Evolutionary conservation across 2,113 vertebrate genomes (phyloP), one percentile per base, ranked within the genome.

Genomic region (Scopus umbretta): DNA sequence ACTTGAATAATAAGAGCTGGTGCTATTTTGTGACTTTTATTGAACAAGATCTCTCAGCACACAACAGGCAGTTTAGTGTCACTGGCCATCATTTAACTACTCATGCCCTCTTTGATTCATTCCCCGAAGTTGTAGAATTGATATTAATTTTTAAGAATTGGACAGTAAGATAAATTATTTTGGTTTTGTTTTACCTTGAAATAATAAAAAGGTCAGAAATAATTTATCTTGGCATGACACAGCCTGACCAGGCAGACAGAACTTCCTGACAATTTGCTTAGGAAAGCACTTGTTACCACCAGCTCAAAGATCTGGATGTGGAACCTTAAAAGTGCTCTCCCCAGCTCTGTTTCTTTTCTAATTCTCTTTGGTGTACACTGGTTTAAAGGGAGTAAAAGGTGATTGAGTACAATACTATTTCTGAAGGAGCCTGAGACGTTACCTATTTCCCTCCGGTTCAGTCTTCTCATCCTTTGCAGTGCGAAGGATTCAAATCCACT

Each of bases 131-230:
- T 72, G 40, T 61, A 87, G 61, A 91, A 91, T 75, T 95, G 47
- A 92, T 86, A 92, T 81, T 75, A 92, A 74, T 68, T 96, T 90
- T 94, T 89, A 84, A 92, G 90, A 86, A 74, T 6, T 56, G 61
- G 82, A 75, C 43, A 96, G 68, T 36, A 92, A 81, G 80, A 94
- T 65, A 74, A 79, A 92, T 84, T 2, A 63, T 74, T 90, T 80
- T 53, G 55, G 72, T n/a, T 93, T 88, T 82, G 11, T 27, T 81
- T 91, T 93, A 95, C 65, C 56, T 67, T 84, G 76, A 78, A 94
- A 91, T 50, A 90, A 70, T 62, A 74, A 63, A 86, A 93, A 86
- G 76, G 43, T 92, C 88, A 91, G 74, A 92, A 94, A 92, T 86
- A 81, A 92, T 92, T 89, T 89, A 80, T 95, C 68, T 84, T 74